These are phyloP conservation scores for Bradynema listronoti DNA, from an alignment of 1,140 invertebrate species.

Conservation along the genomic window DNA sequence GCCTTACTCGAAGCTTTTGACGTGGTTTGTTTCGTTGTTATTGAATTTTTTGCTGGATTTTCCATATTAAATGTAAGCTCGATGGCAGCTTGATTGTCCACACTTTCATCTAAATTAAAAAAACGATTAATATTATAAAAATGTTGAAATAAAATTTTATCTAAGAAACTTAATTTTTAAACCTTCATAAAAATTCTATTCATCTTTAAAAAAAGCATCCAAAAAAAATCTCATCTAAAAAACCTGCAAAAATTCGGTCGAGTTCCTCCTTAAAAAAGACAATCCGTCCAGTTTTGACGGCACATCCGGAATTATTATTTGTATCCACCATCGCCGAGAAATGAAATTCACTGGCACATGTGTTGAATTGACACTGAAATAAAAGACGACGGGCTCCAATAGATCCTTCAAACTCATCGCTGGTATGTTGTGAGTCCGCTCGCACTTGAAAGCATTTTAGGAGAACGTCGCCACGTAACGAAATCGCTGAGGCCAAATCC, in stretches of 20 bases:
- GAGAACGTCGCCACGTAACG: slow-evolving; percentile 77
- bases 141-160: too few species aligned
- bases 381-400: slow-evolving; percentile 64
- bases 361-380: slow-evolving; percentile 81
- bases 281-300: slow-evolving; percentile 68
- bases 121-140: slow-evolving; percentile 5
- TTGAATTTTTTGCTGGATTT: not conserved
- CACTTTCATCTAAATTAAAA: slow-evolving; percentile 60
- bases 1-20: too few species aligned
- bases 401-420: slow-evolving; percentile 31
- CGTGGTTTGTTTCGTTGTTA: slow-evolving; percentile 4
- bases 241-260: slow-evolving; percentile 61
- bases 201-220: not conserved
- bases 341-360: slow-evolving; percentile 76
- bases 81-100: slow-evolving; percentile 69
- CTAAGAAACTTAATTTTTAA: too few species aligned
- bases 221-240: not conserved
- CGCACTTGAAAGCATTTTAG: slow-evolving; percentile 77
- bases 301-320: slow-evolving; percentile 25
- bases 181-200: too few species aligned
- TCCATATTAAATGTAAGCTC: slow-evolving; percentile 69
- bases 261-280: slow-evolving; percentile 74
- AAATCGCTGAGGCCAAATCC: slow-evolving; percentile 63
- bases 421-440: slow-evolving; percentile 18
- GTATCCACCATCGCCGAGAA: too few species aligned